Evolutionary conservation across 2,888 invertebrate genomes (phyloP).

Genomic region (Eristalis pertinax): DNA sequence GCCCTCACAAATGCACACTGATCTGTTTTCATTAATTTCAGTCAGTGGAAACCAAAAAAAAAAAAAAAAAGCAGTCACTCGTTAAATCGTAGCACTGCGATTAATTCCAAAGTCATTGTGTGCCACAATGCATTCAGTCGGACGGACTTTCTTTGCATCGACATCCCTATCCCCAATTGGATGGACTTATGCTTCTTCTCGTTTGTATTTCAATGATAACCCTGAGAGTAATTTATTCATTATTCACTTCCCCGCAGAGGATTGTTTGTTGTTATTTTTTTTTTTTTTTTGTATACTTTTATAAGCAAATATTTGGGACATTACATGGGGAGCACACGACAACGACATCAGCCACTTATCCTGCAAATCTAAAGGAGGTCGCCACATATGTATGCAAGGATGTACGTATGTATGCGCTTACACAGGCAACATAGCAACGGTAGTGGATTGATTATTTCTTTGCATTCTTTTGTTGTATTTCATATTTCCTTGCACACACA

Average conservation of each 20-base stretch:
- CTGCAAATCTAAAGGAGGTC: conserved; percentile 35
- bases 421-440: conserved; percentile 9
- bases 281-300: not conserved
- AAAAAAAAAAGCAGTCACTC: no score
- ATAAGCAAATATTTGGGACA: conserved; percentile 2
- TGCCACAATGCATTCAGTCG: not conserved
- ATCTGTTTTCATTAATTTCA: not conserved
- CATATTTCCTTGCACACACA: conserved; percentile 23
- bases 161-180: conserved; percentile 6
- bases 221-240: conserved; percentile 67
- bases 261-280: not conserved
- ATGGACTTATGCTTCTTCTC: conserved; percentile 3
- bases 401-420: not conserved
- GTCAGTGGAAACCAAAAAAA: not conserved
- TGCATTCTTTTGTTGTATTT: conserved; percentile 33
- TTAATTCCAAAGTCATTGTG: conserved; percentile 18
- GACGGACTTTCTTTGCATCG: not conserved
- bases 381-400: not conserved
- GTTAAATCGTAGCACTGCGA: conserved; percentile 3
- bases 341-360: conserved; percentile 43
- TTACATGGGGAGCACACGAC: not conserved
- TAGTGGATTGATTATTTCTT: conserved; percentile 50
- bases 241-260: conserved; percentile 19
- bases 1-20: not conserved
- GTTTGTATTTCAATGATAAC: conserved; percentile 41